These are phyloP conservation scores for Pseudonaja textilis DNA, from an alignment of 2,113 vertebrate species.

Conservation along the genomic window DNA sequence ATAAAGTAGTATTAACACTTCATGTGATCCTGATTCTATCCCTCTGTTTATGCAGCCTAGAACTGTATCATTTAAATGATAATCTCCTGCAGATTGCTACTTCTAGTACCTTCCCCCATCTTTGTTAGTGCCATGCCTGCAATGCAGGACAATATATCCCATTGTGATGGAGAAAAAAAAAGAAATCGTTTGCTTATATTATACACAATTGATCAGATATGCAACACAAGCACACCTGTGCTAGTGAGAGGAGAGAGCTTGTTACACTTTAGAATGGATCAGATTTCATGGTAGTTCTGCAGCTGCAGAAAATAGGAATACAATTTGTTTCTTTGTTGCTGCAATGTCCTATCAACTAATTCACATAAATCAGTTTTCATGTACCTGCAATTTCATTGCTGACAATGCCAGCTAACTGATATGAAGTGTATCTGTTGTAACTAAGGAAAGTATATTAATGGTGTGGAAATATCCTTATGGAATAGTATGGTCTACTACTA, in stretches of 20 bases:
- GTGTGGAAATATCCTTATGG: conserved; percentile 32
- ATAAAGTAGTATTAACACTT: too few species aligned
- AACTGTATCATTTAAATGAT: background rate
- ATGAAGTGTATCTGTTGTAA: conserved; percentile 50
- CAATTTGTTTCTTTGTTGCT: conserved; percentile 69
- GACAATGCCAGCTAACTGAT: conserved; percentile 68
- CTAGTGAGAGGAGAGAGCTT: conserved; percentile 37
- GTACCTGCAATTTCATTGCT: conserved; percentile 67
- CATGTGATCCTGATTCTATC: too few species aligned
- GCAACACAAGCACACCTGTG: background rate
- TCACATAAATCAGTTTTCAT: conserved; percentile 69
- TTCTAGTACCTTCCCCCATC: background rate
- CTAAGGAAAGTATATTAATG: background rate
- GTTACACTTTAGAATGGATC: conserved; percentile 56
- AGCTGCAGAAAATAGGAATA: conserved; percentile 74
- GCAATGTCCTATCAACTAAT: conserved; percentile 69
- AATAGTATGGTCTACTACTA: background rate
- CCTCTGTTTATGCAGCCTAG: too few species aligned
- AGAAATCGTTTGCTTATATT: background rate
- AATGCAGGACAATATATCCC: background rate
- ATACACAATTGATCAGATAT: background rate
- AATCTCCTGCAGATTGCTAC: background rate
- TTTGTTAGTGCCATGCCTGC: background rate
- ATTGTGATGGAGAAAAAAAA: conserved; percentile 12
- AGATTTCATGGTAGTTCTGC: conserved; percentile 62